Percentiles rank a stretch among this genome's conserved stretches.
These are phyloP conservation scores for Amiota communis DNA, from an alignment of 2,888 invertebrate species.

Conservation along the genomic window DNA sequence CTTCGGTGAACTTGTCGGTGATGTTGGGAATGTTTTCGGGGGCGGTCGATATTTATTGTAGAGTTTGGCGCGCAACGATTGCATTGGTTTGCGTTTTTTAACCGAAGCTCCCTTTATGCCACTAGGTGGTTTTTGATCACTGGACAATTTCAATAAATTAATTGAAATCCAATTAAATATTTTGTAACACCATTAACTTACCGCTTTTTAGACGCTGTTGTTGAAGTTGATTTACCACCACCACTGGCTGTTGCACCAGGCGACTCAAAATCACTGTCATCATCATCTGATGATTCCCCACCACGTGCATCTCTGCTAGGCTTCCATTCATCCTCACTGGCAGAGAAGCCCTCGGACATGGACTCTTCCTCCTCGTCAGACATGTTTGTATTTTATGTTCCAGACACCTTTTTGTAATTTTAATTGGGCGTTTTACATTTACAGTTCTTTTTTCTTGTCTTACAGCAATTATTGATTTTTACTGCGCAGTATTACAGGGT, in stretches of 20 bases:
- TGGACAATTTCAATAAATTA: conserved; percentile 26
- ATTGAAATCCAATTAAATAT: background rate
- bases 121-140: conserved; percentile 55
- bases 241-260: conserved; percentile 41
- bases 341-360: conserved; percentile 70
- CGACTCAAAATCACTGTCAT: conserved; percentile 69
- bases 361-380: conserved; percentile 70
- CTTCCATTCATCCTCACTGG: conserved; percentile 72
- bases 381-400: conserved; percentile 57
- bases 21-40: conserved; percentile 63
- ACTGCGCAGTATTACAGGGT: conserved; percentile 54
- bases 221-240: conserved; percentile 39
- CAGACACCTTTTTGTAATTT: conserved; percentile 28
- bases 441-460: conserved; percentile 36
- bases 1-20: conserved; percentile 62
- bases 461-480: conserved; percentile 61
- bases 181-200: conserved; percentile 33
- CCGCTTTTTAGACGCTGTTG: conserved; percentile 49
- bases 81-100: conserved; percentile 62
- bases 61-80: conserved; percentile 64
- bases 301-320: conserved; percentile 60
- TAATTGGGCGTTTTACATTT: conserved; percentile 52
- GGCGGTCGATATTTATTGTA: conserved; percentile 70
- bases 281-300: conserved; percentile 70
- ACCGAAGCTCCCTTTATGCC: conserved; percentile 59